These are phyloP conservation scores for Panurus biarmicus DNA, from an alignment of 2,113 vertebrate genomes.

Conservation along the genomic window DNA sequence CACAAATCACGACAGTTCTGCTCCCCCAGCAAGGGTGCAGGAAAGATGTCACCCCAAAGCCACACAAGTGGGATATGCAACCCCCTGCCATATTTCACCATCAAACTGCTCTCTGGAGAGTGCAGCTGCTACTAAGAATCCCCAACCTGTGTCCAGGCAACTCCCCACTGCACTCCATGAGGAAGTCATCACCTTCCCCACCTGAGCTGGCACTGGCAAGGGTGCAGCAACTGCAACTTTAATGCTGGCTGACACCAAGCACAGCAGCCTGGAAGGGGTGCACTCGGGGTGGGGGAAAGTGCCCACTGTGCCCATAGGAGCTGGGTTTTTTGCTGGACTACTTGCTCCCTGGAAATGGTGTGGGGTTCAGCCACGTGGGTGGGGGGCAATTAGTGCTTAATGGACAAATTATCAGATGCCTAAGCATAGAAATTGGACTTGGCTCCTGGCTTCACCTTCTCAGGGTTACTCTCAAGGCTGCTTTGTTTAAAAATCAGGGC, in stretches of 20 bases:
- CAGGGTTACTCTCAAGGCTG: accelerated
- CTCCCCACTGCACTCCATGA: neutral
- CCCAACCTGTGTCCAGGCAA: neutral
- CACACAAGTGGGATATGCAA: neutral
- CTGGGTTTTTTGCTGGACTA: neutral
- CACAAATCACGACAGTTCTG: neutral
- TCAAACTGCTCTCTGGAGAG: neutral
- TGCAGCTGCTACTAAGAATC: too few species aligned
- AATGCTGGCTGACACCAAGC: accelerated
- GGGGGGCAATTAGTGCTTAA: neutral
- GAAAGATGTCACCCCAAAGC: neutral
- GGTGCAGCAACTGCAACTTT: neutral
- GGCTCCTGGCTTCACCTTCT: accelerated
- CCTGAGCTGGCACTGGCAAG: accelerated
- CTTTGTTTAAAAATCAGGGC: neutral
- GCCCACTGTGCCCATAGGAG: neutral
- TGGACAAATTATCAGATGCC: neutral
- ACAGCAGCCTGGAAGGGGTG: neutral
- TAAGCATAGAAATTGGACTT: neutral
- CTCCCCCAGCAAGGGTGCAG: accelerated
- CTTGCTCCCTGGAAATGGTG: neutral
- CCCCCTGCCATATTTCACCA: neutral
- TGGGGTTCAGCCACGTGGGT: accelerated
- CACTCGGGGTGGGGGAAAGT: accelerated
- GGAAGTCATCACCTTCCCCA: neutral